These are phyloP conservation scores for Sebastes oblongus DNA, from an alignment of 2,797 vertebrate species.

Conservation along the genomic window DNA sequence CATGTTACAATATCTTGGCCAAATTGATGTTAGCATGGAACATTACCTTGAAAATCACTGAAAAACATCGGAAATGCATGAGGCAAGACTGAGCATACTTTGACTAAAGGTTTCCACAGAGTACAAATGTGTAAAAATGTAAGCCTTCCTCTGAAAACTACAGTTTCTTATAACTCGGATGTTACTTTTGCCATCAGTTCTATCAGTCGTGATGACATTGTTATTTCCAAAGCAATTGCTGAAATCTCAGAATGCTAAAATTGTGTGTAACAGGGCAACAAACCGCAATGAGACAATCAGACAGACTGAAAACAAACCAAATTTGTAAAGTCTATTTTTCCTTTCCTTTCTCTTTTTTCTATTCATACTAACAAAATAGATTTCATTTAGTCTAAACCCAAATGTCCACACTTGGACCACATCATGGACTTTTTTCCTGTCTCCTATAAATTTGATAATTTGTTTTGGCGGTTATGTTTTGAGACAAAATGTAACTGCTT, in stretches of 20 bases:
- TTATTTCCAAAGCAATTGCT: not conserved
- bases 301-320: not conserved
- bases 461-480: not conserved
- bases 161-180: not conserved
- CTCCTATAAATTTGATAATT: no score
- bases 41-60: not conserved
- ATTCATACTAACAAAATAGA: not conserved
- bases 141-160: not conserved
- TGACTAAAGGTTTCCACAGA: not conserved
- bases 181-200: not conserved
- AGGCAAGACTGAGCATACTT: not conserved
- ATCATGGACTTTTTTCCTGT: not conserved
- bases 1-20: not conserved
- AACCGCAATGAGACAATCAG: not conserved
- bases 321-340: not conserved
- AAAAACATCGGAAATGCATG: not conserved
- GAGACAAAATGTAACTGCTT: not conserved
- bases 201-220: not conserved
- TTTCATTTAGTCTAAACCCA: not conserved
- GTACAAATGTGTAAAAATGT: not conserved
- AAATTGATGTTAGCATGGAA: not conserved
- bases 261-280: not conserved
- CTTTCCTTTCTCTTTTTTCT: not conserved
- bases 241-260: not conserved
- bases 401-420: not conserved